Evolutionary conservation across 2,797 vertebrate species (phyloP).

Genomic region (Crenichthys baileyi): DNA sequence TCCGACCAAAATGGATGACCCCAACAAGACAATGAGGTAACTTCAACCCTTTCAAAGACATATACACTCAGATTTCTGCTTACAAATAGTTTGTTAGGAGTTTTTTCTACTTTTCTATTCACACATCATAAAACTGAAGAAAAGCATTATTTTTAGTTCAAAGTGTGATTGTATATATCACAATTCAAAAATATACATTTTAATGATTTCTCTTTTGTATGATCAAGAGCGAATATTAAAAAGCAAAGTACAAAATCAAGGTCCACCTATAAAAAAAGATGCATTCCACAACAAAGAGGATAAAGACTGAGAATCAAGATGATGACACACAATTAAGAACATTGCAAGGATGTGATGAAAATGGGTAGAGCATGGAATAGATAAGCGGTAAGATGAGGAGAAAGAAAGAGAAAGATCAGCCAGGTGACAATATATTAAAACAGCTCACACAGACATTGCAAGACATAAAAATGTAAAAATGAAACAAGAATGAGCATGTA

Average conservation of each 20-base stretch:
- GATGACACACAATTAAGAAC: conserved; percentile 21
- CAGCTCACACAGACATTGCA: conserved; percentile 17
- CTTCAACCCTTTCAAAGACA: neutral
- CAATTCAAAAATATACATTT: neutral
- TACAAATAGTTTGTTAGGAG: neutral
- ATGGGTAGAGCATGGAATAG: conserved; percentile 16
- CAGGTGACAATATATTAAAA: conserved; percentile 28
- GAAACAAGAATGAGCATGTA: conserved; percentile 22
- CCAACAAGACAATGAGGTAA: neutral
- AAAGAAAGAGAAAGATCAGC: conserved; percentile 14
- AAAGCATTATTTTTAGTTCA: neutral
- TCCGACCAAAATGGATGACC: too few species aligned
- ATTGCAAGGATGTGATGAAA: conserved; percentile 7
- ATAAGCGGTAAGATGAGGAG: neutral
- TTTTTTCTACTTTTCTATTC: too few species aligned
- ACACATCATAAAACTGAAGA: neutral
- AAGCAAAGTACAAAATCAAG: neutral
- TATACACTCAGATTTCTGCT: neutral
- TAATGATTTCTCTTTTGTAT: neutral
- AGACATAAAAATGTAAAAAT: conserved; percentile 29
- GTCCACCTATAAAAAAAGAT: neutral
- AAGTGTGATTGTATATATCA: neutral
- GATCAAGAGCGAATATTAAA: neutral
- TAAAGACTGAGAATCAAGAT: conserved; percentile 16
- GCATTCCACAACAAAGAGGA: conserved; percentile 8